A percentile compares a stretch with the other conserved stretches of the same genome.
These are phyloP conservation scores for Arctia plantaginis DNA, from an alignment of 2,888 invertebrate species.

Conservation along the genomic window DNA sequence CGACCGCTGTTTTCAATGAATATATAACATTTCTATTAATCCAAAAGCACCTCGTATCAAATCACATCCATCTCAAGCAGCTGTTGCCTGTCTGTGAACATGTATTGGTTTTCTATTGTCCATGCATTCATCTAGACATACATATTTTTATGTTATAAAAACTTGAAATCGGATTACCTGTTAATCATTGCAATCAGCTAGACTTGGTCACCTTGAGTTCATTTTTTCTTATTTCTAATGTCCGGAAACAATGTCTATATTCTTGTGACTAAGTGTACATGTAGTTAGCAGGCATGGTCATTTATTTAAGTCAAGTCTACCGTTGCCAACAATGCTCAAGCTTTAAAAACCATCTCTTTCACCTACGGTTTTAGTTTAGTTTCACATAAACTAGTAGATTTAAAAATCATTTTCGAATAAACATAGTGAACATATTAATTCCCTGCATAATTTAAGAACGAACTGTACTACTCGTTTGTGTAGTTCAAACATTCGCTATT, in stretches of 20 bases:
- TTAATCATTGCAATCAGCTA: constrained; percentile 6
- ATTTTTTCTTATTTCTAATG: not conserved
- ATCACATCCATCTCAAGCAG: constrained; percentile 29
- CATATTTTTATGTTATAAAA: not conserved
- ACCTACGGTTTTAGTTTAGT: not conserved
- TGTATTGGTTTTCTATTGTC: constrained; percentile 27
- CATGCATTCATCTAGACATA: not conserved
- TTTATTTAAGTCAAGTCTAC: not conserved
- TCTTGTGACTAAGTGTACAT: not conserved
- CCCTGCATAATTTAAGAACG: not conserved
- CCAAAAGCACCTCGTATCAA: constrained; percentile 30
- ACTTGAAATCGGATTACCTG: not conserved
- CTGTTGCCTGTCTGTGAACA: constrained; percentile 38
- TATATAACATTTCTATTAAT: constrained; percentile 58
- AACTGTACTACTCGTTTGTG: constrained; percentile 12
- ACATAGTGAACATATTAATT: not conserved
- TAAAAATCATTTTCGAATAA: not conserved
- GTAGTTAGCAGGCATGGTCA: not conserved
- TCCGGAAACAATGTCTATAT: not conserved
- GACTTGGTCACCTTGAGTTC: constrained; percentile 16
- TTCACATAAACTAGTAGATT: not conserved
- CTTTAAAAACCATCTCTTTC: not conserved
- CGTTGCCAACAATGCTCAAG: not conserved
- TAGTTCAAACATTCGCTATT: constrained; percentile 27
- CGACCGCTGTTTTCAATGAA: constrained; percentile 61